A percentile compares a stretch with the other conserved stretches of the same genome.
phyloP scores from a whole-genome alignment of 2,113 vertebrate genomes.

The Piprites chloris region DNA sequence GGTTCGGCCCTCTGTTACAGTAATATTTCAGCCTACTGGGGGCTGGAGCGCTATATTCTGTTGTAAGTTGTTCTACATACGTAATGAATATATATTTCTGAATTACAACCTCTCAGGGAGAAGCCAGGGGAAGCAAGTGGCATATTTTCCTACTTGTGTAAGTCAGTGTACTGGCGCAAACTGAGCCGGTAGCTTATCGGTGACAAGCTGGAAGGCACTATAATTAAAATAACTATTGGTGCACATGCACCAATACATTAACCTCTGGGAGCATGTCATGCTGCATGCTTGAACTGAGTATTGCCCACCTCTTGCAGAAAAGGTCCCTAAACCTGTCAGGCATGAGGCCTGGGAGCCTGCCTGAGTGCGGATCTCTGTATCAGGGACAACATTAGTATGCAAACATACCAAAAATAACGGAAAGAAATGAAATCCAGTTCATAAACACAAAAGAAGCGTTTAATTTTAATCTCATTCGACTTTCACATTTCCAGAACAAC shows the following conservation, averaged over 20 bases:
- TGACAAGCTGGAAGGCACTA: not conserved
- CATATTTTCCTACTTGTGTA: not conserved
- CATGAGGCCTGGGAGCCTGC: not conserved
- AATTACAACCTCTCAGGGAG: not conserved
- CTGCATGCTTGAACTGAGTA: not conserved
- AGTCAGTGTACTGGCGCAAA: not conserved
- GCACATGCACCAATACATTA: not conserved
- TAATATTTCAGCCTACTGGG: not conserved
- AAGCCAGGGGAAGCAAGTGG: not conserved
- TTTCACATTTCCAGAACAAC: slow-evolving; percentile 14
- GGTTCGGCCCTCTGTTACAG: not conserved
- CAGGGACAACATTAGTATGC: not conserved
- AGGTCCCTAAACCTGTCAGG: not conserved
- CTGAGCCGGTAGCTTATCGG: not conserved
- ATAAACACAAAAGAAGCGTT: not conserved
- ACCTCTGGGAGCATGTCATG: not conserved
- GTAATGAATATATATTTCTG: not conserved
- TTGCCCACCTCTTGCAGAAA: not conserved
- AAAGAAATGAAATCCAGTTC: not conserved
- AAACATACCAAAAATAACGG: not conserved
- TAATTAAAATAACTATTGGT: not conserved
- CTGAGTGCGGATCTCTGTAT: not conserved
- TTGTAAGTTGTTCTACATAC: not conserved
- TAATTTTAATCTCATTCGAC: slow-evolving; percentile 13
- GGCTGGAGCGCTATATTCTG: not conserved